Conservation (phyloP, 2,797 vertebrate species). For the Corythornis leucogaster region DNA sequence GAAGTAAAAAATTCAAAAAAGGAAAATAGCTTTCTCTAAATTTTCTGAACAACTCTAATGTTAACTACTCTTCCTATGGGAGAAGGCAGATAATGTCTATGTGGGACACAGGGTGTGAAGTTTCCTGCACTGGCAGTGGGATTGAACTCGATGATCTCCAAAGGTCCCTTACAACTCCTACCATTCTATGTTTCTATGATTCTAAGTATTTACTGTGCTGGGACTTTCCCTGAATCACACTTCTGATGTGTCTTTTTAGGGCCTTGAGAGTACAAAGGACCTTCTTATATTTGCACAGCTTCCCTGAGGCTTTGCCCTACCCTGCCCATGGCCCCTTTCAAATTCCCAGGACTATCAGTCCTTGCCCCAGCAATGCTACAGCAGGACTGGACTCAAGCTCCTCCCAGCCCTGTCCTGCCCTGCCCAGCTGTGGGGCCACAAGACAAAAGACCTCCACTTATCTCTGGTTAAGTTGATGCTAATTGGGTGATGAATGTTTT, state of each 20-base stretch:
- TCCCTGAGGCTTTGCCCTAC: background rate
- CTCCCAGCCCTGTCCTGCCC: background rate
- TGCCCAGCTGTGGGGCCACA: no score
- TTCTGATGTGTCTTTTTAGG: background rate
- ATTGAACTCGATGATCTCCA: no score
- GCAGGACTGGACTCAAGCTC: background rate
- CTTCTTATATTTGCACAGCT: background rate
- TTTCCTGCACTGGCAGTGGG: no score
- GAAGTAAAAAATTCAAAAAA: background rate
- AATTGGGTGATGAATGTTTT: background rate
- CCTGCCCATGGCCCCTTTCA: background rate
- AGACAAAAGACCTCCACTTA: background rate
- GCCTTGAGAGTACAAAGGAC: background rate
- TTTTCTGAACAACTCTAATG: background rate
- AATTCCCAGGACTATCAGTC: rapidly evolving
- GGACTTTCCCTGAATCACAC: background rate
- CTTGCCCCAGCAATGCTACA: background rate
- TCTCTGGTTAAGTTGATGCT: background rate
- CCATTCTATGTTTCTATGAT: no score
- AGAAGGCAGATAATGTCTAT: background rate
- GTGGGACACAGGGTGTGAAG: rapidly evolving
- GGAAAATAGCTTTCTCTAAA: background rate
- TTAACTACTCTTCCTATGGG: background rate
- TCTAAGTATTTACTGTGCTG: background rate
- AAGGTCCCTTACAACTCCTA: no score